phyloP scores from a whole-genome alignment of 2,888 invertebrate genomes.

The Camptogramma bilineatum region DNA sequence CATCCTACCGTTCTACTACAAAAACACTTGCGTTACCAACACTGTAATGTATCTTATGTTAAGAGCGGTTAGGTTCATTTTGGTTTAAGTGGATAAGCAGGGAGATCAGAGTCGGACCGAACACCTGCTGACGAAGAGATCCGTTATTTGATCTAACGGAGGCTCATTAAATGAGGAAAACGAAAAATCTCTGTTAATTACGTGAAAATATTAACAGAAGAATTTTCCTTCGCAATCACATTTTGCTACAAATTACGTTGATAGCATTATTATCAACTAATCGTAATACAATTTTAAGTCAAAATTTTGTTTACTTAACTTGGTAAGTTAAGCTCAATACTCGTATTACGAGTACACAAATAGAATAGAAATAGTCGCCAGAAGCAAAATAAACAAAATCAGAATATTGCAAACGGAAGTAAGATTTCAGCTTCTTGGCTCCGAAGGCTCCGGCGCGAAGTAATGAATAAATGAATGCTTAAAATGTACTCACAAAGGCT shows the following conservation, averaged over 20 bases:
- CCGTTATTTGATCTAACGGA: slow-evolving; percentile 1
- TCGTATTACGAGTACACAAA: background rate
- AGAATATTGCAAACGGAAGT: slow-evolving; percentile 34
- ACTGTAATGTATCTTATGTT: background rate
- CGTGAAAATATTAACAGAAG: background rate
- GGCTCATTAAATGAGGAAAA: slow-evolving; percentile 16
- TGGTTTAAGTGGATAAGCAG: background rate
- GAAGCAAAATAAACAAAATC: slow-evolving; percentile 26
- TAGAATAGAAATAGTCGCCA: background rate
- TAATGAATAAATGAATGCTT: slow-evolving; percentile 45
- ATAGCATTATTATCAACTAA: background rate
- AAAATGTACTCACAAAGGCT: slow-evolving; percentile 40
- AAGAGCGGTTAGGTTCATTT: background rate
- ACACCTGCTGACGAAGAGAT: slow-evolving; percentile 7
- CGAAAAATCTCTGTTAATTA: slow-evolving; percentile 2
- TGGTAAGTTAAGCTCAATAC: background rate
- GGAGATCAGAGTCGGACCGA: background rate
- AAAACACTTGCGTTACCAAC: background rate
- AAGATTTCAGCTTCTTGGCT: slow-evolving; percentile 31
- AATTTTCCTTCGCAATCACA: background rate
- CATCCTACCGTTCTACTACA: no score
- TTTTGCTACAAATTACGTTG: background rate
- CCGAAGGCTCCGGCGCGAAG: slow-evolving; percentile 22
- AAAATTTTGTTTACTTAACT: background rate
- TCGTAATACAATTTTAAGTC: background rate